Evolutionary conservation across 2,888 invertebrate genomes (phyloP).

Genomic region (Bombylius discolor): DNA sequence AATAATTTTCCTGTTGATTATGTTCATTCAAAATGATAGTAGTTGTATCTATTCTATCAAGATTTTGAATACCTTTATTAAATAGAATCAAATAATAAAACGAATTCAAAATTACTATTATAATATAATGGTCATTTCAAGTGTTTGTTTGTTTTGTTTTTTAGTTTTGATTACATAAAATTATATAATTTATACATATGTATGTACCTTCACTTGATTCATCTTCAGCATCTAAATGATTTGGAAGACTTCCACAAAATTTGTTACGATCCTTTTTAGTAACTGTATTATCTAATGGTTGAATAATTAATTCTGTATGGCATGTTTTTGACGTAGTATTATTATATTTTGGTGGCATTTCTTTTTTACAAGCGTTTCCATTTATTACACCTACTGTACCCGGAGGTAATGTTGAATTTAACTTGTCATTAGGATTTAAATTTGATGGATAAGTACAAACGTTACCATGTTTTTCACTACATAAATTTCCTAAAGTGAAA

Average conservation of each 20-base stretch:
- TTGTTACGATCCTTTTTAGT: conserved; percentile 16
- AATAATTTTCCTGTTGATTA: not conserved
- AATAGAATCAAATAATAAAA: not conserved
- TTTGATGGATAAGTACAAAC: not conserved
- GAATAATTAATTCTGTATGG: conserved; percentile 9
- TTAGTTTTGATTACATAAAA: no score
- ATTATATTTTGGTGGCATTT: not conserved
- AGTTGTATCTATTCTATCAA: not conserved
- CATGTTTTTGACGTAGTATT: conserved; percentile 1
- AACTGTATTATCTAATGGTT: conserved; percentile 9
- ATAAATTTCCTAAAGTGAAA: conserved; percentile 3
- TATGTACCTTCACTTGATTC: not conserved
- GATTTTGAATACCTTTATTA: not conserved
- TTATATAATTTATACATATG: not conserved
- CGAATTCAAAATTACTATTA: no score
- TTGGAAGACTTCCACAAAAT: conserved; percentile 18
- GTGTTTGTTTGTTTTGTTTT: no score
- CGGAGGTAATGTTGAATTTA: not conserved
- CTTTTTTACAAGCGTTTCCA: not conserved
- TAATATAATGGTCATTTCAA: no score
- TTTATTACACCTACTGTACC: not conserved
- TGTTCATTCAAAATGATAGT: not conserved
- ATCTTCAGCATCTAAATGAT: conserved; percentile 16
- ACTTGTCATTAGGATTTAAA: not conserved
- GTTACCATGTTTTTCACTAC: conserved; percentile 2